A percentile compares a stretch with the other conserved stretches of the same genome.
Conservation (phyloP, 2,113 vertebrate species). For the Dendrocopos noguchii region DNA sequence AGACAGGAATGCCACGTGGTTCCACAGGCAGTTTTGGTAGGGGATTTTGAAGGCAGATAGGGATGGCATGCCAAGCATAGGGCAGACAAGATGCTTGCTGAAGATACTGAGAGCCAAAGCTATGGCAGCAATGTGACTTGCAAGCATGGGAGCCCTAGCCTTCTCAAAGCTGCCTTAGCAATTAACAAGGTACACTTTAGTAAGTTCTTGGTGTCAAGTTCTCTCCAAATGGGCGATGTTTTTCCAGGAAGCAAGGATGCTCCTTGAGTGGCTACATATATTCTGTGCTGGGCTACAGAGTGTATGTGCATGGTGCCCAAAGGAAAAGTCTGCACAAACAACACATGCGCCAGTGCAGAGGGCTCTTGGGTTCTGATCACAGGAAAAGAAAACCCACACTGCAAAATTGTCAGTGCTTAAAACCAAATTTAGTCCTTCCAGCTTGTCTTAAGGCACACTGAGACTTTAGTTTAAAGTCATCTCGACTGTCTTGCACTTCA, state of each 20-base stretch:
- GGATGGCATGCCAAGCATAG: neutral
- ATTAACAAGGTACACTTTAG: neutral
- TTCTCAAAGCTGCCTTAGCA: neutral
- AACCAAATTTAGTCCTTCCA: neutral
- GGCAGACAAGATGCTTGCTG: neutral
- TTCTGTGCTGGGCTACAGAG: neutral
- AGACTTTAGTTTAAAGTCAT: neutral
- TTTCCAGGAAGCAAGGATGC: neutral
- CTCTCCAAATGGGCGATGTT: neutral
- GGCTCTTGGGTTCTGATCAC: neutral
- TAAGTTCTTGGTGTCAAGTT: slow-evolving; percentile 1
- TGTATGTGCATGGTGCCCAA: neutral
- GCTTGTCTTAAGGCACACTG: neutral
- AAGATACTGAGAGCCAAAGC: neutral
- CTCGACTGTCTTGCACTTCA: neutral
- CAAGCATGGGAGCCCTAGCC: neutral
- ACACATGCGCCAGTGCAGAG: neutral
- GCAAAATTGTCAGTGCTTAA: neutral
- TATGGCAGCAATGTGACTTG: neutral
- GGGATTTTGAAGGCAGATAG: neutral
- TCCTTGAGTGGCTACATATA: neutral
- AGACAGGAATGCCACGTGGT: neutral
- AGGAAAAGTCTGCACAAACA: neutral
- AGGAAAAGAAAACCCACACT: neutral
- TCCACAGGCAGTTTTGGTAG: neutral